Base-by-base conservation (phyloP, 2,797 vertebrate species). In the Ptychobarbus kaznakovi region DNA sequence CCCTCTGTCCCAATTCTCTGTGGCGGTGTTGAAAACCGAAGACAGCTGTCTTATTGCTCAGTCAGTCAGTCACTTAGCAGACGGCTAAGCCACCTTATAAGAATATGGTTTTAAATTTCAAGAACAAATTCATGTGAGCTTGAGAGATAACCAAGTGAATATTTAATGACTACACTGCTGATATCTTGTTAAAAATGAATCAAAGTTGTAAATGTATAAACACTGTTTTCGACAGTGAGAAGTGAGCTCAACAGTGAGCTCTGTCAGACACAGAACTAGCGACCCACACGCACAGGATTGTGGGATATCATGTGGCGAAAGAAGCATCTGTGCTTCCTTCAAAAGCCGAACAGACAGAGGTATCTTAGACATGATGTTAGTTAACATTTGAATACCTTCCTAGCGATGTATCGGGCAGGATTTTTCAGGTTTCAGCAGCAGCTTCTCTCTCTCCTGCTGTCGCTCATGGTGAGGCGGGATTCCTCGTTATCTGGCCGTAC, bases 401-500 rank as follows among this genome's bases (percentile, higher is more conserved):
- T 61, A n/a, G 20, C 13, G 8, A 35, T 68, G 66, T 70, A 13
- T n/a, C 12, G 22, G 32, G 65, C 38, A 82, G 13, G 1, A 25
- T 38, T 20, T 42, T 53, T 38, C 79, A 40, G 28, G 44, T 68
- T 51, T 69, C 35, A 10, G 25, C 56, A 46, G 51, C 65, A 18
- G 16, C 51, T 51, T 18, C 66, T 82, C 78, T 81, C 84, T 51
- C 44, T 84, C 76, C n/a, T 20, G 42, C 73, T 68, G 66, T 90
- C 44, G 3, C 44, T 92, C 90, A 90, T 81, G 49, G 79, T 81
- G 81, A 80, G 49, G 80, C 51, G n/a, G 44, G 42, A 78, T 77
- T 87, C 72, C 81, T 87, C 38, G 49, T 87, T 85, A 87, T 90
- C 77, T 49, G n/a, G 44, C 70, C n/a, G 7, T 53, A 86, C 85